These are phyloP conservation scores for Pecten maximus DNA, from an alignment of 2,888 invertebrate species.

Conservation along the genomic window DNA sequence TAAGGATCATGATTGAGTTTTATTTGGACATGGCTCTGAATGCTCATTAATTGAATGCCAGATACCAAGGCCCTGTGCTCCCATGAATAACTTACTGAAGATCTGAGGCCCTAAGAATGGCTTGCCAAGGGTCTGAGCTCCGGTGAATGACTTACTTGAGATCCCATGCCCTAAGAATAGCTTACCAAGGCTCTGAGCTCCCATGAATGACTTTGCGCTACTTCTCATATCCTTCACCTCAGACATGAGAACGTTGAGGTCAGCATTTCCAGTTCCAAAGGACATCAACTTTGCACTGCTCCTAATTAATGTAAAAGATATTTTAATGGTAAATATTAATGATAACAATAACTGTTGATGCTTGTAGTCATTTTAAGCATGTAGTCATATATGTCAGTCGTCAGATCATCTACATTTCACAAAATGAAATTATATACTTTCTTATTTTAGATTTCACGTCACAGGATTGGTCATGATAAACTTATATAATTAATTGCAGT, in stretches of 20 bases:
- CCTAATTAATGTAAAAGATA: slow-evolving; percentile 77
- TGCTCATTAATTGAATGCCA: neutral
- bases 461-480: too few relatives aligned
- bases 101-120: neutral
- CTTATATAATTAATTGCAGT: too few relatives aligned
- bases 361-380: too few relatives aligned
- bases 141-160: slow-evolving; percentile 81
- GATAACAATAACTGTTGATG: too few relatives aligned
- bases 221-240: slow-evolving; percentile 83
- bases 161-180: too few relatives aligned
- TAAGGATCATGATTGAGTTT: slow-evolving; percentile 83
- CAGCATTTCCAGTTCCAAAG: slow-evolving; percentile 81
- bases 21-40: too few relatives aligned
- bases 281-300: slow-evolving; percentile 83
- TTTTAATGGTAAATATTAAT: too few relatives aligned
- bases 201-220: slow-evolving; percentile 83
- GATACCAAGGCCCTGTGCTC: slow-evolving; percentile 82
- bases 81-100: slow-evolving; percentile 81
- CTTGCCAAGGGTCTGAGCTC: slow-evolving; percentile 82
- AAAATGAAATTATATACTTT: too few relatives aligned
- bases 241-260: slow-evolving; percentile 84
- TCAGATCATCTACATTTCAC: too few relatives aligned
- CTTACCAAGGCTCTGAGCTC: slow-evolving; percentile 82
- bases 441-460: too few relatives aligned
- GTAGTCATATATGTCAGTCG: too few relatives aligned